Evolutionary conservation across 2,113 vertebrate species (phyloP), one percentile per base, ranked within the genome.

Genomic region (Mugil cephalus): DNA sequence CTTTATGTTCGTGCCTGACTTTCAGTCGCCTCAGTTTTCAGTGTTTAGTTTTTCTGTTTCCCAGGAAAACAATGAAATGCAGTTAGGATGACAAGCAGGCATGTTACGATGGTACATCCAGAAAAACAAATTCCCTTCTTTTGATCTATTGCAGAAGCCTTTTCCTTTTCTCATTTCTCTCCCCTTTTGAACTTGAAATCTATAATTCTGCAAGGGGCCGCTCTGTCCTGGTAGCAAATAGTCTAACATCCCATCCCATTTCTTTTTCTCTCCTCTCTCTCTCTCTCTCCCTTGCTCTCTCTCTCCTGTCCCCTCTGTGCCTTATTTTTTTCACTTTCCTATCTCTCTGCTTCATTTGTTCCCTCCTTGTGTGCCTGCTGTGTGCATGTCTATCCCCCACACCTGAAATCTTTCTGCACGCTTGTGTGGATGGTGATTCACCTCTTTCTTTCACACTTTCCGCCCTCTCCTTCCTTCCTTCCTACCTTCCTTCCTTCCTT

Each of bases 241-340:
- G 85, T 91, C 80, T 89, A 93, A 91, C 83, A 87, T 90, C 77
- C 69, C 89, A 91, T 87, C 67, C 60, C 77, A 68, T 89, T 77
- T 84, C 66, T 86, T 12, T 90, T 51, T 89, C 60, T 76, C 58
- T 87, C 39, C 54, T 77, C 72, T 79, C 82, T 60, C 14, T 9
- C 47, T 46, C 74, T 68, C 24, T 50, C 60, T 48, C 47, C 35
- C 38, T 61, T 24, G 45, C 46, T 61, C 43, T 77, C 42, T 75
- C 42, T 55, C 48, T 51, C 60, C 50, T 59, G 46, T 59, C 69
- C 24, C 47, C 62, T 55, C 50, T 54, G 13, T 61, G 43, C 68
- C 62, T 69, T 68, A 43, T 30, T 68, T 59, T 63, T 66, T 19
- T 64, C 34, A 18, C 75, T 85, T 42, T 73, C 38, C 50, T 60